Conservation (phyloP, 2,113 vertebrate genomes). For the Burhinus oedicnemus region DNA sequence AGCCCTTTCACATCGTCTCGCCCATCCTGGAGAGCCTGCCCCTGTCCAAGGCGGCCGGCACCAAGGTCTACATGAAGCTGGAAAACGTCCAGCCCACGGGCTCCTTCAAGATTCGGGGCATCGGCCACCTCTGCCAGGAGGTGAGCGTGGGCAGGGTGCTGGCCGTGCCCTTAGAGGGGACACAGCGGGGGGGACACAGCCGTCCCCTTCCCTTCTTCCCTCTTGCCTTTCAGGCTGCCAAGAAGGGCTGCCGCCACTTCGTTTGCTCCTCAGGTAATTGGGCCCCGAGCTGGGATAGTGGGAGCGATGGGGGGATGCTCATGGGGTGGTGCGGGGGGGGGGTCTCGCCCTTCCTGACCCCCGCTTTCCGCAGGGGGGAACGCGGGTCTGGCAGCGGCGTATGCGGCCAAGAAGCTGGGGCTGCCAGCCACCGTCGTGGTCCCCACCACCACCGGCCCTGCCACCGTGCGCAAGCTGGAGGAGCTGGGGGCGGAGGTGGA, state of each 20-base stretch:
- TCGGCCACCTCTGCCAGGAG: constrained; percentile 87
- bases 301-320: background rate
- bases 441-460: constrained; percentile 73
- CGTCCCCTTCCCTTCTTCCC: background rate
- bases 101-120: constrained; percentile 94
- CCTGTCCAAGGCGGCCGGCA: constrained; percentile 78
- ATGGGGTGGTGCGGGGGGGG: fast-evolving
- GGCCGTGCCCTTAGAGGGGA: background rate
- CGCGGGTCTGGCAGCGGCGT: constrained; percentile 86
- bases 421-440: constrained; percentile 87
- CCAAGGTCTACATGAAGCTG: constrained; percentile 84
- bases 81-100: constrained; percentile 88
- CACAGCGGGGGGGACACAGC: fast-evolving
- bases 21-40: constrained; percentile 86
- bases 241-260: constrained; percentile 79
- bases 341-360: background rate
- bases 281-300: background rate
- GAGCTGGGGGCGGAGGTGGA: constrained; percentile 83
- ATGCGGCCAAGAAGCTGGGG: constrained; percentile 79
- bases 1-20: constrained; percentile 78
- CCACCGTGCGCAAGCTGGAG: constrained; percentile 77
- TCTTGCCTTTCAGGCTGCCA: constrained; percentile 77
- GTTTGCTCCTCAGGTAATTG: constrained; percentile 89
- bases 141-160: constrained; percentile 48
- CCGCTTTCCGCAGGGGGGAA: constrained; percentile 80